Evolutionary conservation across 2,888 invertebrate species (phyloP), one percentile per base, ranked within the genome.

Genomic region (Tachina grossa): DNA sequence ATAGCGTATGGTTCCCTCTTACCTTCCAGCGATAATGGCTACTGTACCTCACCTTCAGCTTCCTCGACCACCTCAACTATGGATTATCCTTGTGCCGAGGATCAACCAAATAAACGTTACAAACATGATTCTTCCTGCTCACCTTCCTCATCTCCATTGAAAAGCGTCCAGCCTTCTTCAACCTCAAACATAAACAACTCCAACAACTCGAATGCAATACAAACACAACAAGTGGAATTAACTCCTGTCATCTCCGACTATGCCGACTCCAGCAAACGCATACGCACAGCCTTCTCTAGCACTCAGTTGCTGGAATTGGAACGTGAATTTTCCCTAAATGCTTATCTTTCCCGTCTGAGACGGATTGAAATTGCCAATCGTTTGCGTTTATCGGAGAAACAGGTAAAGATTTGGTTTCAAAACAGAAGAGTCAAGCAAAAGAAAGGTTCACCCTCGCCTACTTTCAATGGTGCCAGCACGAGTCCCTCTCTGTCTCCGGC

Each of bases 321-420:
- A 92, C 93, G 97, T 72, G 98, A 98, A 91, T 98, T 98, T 92
- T 94, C 97, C 0, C 93, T 95, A 88, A 98, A 98, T 91, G 98
- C 97, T 95, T 98, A 98, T 90, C 93, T 98, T 49, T 97, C 98
- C 0, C 94, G 98, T 57, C 92, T 98, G 87, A 94, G 98, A 72
- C 94, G 98, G 81, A 98, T 98, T 87, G 98, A 98, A 93, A 98
- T 98, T 76, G 98, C 98, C 5, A 97, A 97, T 43, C 95, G 96
- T 87, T 93, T 98, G 84, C 95, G 96, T 71, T 93, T 98, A 0
- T 97, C 97, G 0, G 98, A 98, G 92, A 98, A 98, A 90, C 98
- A 98, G 93, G 98, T 98, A 87, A 98, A 97, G 92, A 97, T 97
- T 88, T 97, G 98, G 98, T 98, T 98, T 93, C 92, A 98, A 92